Conservation (phyloP, 2,113 vertebrate species). For the Sinocyclocheilus grahami region DNA sequence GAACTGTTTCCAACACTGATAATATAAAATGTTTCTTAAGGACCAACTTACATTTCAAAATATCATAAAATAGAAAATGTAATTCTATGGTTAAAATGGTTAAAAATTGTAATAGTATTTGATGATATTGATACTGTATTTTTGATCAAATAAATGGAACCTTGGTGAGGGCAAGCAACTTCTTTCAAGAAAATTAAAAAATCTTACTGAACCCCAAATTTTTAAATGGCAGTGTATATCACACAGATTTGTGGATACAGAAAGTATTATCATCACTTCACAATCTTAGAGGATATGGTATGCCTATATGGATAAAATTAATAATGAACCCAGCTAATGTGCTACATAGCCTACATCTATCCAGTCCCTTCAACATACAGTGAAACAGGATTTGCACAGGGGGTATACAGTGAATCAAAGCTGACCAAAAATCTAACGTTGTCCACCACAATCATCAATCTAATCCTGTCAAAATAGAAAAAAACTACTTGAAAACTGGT, state of each 20-base stretch:
- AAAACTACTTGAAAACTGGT: constrained; percentile 30
- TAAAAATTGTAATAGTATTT: too few relatives aligned
- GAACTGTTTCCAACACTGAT: too few relatives aligned
- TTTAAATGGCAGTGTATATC: background rate
- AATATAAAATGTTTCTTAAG: too few relatives aligned
- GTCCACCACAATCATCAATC: constrained; percentile 25
- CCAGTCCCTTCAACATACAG: background rate
- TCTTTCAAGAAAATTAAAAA: too few relatives aligned
- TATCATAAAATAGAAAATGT: too few relatives aligned
- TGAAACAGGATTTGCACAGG: constrained; percentile 20
- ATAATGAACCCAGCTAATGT: background rate
- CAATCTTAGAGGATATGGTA: background rate
- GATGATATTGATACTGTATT: too few relatives aligned
- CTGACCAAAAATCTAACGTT: constrained; percentile 7
- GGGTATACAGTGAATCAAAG: constrained; percentile 39
- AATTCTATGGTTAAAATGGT: too few relatives aligned
- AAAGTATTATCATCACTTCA: background rate
- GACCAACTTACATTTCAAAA: too few relatives aligned
- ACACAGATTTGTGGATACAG: background rate
- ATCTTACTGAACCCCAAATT: too few relatives aligned
- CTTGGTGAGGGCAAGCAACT: too few relatives aligned
- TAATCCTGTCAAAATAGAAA: constrained; percentile 13
- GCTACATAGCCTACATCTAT: background rate
- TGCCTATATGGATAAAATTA: background rate
- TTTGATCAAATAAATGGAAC: too few relatives aligned